phyloP scores from a whole-genome alignment of 2,113 vertebrate species.

The Platysternon megacephalum region DNA sequence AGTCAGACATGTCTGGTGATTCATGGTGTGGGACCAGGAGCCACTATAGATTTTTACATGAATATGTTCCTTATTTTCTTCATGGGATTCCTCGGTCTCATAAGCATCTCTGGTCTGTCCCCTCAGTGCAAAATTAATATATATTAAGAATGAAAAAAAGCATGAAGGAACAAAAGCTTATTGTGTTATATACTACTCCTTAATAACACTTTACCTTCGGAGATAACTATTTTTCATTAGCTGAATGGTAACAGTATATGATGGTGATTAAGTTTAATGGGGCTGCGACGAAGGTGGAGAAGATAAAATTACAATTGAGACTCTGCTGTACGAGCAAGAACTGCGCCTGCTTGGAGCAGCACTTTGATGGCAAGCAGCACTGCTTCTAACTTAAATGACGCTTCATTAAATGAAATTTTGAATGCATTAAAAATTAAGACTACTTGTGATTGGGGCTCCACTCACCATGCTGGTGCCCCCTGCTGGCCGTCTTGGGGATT shows the following conservation, averaged over 20 bases:
- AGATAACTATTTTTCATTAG: conserved; percentile 75
- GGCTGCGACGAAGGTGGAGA: conserved; percentile 47
- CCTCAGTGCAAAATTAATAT: conserved; percentile 29
- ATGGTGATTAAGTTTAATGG: conserved; percentile 73
- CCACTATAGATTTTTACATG: conserved; percentile 53
- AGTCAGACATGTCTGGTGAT: conserved; percentile 52
- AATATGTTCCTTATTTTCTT: conserved; percentile 54
- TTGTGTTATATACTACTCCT: conserved; percentile 34
- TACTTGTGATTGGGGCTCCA: background rate
- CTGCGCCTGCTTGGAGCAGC: conserved; percentile 54
- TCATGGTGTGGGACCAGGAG: conserved; percentile 17
- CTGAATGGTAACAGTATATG: conserved; percentile 54
- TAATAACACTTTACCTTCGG: conserved; percentile 54
- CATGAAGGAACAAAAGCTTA: conserved; percentile 39
- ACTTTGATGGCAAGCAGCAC: conserved; percentile 47
- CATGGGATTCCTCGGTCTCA: conserved; percentile 31
- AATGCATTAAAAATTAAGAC: conserved; percentile 64
- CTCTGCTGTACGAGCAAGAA: conserved; percentile 41
- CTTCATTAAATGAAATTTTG: conserved; percentile 60
- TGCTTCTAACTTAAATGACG: conserved; percentile 61
- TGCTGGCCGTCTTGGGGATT: too few species aligned
- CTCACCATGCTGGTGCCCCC: too few species aligned
- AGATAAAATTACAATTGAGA: conserved; percentile 72
- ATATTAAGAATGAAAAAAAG: conserved; percentile 18
- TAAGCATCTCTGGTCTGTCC: conserved; percentile 8